Evolutionary conservation across 2,113 vertebrate species (phyloP).

Genomic region (Carollia perspicillata): DNA sequence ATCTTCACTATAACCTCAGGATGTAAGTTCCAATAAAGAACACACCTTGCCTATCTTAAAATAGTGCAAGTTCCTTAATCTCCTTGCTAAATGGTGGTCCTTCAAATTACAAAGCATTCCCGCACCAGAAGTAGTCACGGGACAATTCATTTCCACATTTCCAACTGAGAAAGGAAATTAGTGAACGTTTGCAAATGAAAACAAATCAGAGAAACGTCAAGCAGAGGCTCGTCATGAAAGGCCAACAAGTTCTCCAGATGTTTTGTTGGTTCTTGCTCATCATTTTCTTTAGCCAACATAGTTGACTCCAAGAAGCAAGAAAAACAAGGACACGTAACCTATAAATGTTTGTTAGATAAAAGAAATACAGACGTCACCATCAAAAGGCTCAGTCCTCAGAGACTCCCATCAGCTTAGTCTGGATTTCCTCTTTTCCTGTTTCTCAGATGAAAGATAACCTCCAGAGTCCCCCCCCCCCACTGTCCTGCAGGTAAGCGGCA

Average conservation of each 20-base stretch:
- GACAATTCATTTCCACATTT: neutral
- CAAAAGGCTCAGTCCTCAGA: neutral
- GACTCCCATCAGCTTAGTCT: neutral
- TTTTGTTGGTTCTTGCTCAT: neutral
- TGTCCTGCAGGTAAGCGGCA: neutral
- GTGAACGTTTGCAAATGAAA: neutral
- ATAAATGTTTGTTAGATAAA: neutral
- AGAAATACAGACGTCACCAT: neutral
- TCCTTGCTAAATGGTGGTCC: neutral
- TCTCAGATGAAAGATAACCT: neutral
- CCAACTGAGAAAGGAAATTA: neutral
- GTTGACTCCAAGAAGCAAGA: neutral
- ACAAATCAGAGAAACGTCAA: neutral
- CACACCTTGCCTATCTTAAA: neutral
- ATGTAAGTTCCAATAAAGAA: neutral
- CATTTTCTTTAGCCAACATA: neutral
- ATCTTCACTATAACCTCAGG: neutral
- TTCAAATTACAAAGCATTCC: neutral
- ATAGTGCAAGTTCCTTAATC: neutral
- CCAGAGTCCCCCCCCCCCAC: fast-evolving
- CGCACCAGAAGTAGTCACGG: neutral
- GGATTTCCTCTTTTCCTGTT: neutral
- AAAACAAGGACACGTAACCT: neutral
- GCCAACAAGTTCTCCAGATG: neutral
- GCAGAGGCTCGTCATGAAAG: neutral